Base-by-base conservation (phyloP, 1,140 invertebrate genomes). In the Chrysoperla carnea region DNA sequence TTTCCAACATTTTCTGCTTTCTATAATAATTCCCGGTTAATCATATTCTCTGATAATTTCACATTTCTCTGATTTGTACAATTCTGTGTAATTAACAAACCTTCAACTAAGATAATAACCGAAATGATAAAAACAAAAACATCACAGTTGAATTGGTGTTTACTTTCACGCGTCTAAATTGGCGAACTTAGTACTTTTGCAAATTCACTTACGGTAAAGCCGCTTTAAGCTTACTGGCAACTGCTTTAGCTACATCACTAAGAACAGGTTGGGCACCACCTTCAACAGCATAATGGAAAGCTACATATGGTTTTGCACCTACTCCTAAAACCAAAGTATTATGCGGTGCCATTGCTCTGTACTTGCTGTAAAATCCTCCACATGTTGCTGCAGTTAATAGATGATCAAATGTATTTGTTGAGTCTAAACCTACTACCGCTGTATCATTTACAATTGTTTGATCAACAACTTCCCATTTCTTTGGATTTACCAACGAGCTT, bases 221-320 rank as follows among this genome's bases (percentile, higher is more conserved):
- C 45, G 76, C 84, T 55, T 84, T 89, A 11, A 94, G 70, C 70
- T 90, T 90, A 49, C 74, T 81, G 12, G 88, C 86, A 45, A 94
- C 81, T 45, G 84, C 86, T 57, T 84, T 78, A 1, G 88, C 88
- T 29, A 95, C 84, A 62, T 94, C 85, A 46, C 76, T 78, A 37
- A 87, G 69, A 28, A 78, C 70, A 11, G 73, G 77, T 28, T 71
- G 71, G 46, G 73, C 67, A 42, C 79, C 73, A 48, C 86, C 88
- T 74, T 94, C 89, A 29, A 89, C 64, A 17, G 85, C 85, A 63
- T 85, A 84, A 63, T 91, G 87, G 61, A 91, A 91, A 9, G 81
- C 86, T 48, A 90, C 52, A 62, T 77, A 95, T 4, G 91, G 91
- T 50, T 78, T 74, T 28, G 73, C 68, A 3, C 91, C 91, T n/a